Conservation (phyloP, 1,140 invertebrate species). For the Lasaia peninsularis region DNA sequence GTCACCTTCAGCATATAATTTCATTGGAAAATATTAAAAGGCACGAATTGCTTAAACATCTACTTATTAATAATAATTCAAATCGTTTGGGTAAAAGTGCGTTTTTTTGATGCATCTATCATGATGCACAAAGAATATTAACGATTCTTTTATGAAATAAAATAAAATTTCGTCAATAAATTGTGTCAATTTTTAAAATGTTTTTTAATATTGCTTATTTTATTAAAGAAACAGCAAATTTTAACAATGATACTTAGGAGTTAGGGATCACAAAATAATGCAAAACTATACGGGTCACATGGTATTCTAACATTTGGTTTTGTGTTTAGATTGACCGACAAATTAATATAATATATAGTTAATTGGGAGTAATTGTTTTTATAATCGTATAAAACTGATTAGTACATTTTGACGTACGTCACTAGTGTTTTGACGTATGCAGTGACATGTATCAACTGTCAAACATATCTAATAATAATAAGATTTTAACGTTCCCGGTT, state of each 20-base stretch:
- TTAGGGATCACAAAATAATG: neutral
- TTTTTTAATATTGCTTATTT: no score
- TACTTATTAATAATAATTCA: no score
- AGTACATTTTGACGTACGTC: neutral
- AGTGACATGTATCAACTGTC: no score
- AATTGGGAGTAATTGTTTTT: neutral
- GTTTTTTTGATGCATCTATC: no score
- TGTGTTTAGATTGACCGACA: constrained; percentile 2
- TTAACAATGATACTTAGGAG: constrained; percentile 1
- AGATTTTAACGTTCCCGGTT: no score
- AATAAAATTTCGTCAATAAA: no score
- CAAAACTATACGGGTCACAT: constrained; percentile 4
- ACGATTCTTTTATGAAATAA: no score
- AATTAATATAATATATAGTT: neutral
- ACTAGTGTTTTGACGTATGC: neutral
- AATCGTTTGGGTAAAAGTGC: no score
- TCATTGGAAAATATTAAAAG: neutral
- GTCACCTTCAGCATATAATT: neutral
- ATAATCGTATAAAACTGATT: no score
- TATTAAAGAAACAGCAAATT: neutral
- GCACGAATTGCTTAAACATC: neutral
- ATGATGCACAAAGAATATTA: no score
- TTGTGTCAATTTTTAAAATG: no score
- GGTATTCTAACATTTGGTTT: neutral
- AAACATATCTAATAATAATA: no score